Base-by-base conservation (phyloP, 2,797 vertebrate genomes). In the Pantherophis alleghaniensis region DNA sequence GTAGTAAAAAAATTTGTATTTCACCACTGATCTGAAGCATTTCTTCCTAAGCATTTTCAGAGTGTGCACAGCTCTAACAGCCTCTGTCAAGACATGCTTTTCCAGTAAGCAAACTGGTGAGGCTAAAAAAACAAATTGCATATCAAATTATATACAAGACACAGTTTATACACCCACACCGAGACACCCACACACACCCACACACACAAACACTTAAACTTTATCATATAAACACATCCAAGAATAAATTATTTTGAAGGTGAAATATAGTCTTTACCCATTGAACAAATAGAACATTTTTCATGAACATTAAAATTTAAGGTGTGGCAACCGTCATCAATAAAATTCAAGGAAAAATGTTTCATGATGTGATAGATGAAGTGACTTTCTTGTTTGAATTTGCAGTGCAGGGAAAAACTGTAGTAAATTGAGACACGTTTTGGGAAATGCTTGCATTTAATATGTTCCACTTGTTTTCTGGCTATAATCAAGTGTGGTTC, bases 401-500 rank as follows among this genome's bases (percentile, higher is more conserved):
- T 9, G 37, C 74, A 47, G 20, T 83, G 18, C 47, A 4, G 37
- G 37, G 37, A 24, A 83, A 42, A 83, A 11, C 37, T 83, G 20
- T 47, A 47, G 37, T 47, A 83, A 83, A 47, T 47, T 83, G 74
- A 83, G 74, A 22, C 74, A 12, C 9, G 0, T 83, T 87, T 89
- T 53, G 90, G 86, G 87, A 94, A 93, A 47, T 4, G 47, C 20
- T 59, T 93, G 59, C 32, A 42, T 89, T 93, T 74, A 91, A 18
- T 11, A 55, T 66, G 51, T 26, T n/a, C 42, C 32, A 13, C 28
- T 60, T 86, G 47, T 86, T 94, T 92, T 87, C 74, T 92, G 42
- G 16, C 61, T 63, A 83, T 61, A 90, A 93, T 26, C 0, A 5
- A 59, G 37, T 61, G 90, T 79, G 92, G 53, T 16, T 86, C 56